Evolutionary conservation across 1,140 invertebrate species (phyloP).

Genomic region (Campoletis sonorensis): DNA sequence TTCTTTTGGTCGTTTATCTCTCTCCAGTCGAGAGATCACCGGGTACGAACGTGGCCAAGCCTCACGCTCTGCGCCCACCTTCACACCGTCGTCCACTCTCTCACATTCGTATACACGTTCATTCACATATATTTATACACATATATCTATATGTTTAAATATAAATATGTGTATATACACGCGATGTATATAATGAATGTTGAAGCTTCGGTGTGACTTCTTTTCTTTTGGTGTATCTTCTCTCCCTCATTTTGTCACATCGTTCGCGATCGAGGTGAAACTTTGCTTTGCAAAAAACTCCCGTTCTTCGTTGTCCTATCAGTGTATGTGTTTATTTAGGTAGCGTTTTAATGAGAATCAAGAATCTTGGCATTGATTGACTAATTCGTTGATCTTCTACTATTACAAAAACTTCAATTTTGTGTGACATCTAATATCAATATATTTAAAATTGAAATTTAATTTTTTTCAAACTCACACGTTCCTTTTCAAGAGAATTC

Average conservation of each 20-base stretch:
- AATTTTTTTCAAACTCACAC: too few species aligned
- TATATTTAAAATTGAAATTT: too few species aligned
- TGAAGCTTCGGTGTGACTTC: background rate
- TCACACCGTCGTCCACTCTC: background rate
- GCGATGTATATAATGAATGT: too few species aligned
- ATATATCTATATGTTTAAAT: background rate
- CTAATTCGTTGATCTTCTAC: conserved; percentile 21
- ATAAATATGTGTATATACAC: background rate
- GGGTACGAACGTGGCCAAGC: conserved; percentile 25
- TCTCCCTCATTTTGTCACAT: conserved; percentile 28
- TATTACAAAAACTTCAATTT: too few species aligned
- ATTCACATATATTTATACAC: background rate
- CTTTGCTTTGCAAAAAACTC: background rate
- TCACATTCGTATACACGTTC: background rate
- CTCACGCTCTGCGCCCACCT: conserved; percentile 26
- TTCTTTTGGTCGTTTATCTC: conserved; percentile 51
- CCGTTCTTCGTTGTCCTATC: too few species aligned
- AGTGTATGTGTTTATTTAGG: background rate
- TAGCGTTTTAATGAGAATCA: conserved; percentile 20
- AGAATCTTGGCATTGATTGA: conserved; percentile 34
- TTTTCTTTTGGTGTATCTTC: background rate
- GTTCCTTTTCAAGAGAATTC: too few species aligned
- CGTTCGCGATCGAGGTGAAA: conserved; percentile 23
- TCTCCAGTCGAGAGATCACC: background rate
- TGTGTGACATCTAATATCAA: too few species aligned